phyloP scores from a whole-genome alignment of 2,888 invertebrate genomes.

The Chymomyza caudatula region DNA sequence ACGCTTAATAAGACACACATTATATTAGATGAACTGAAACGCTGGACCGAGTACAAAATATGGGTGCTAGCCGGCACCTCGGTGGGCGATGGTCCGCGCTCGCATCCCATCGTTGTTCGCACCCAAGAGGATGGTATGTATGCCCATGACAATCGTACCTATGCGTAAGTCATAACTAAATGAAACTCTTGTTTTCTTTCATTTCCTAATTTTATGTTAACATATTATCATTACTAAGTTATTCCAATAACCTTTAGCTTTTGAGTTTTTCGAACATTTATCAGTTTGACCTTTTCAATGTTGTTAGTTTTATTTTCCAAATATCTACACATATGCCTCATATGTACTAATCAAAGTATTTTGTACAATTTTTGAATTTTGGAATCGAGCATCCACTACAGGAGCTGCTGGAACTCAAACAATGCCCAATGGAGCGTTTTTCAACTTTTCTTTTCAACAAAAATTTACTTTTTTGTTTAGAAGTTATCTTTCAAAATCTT shows the following conservation, averaged over 20 bases:
- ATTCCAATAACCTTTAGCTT: conserved; percentile 7
- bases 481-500: not conserved
- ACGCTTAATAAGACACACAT: conserved; percentile 89
- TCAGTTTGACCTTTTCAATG: not conserved
- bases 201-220: conserved; percentile 8
- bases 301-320: not conserved
- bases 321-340: conserved; percentile 22
- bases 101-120: conserved; percentile 93
- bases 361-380: conserved; percentile 70
- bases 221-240: not conserved
- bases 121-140: conserved; percentile 99
- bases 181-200: conserved; percentile 31
- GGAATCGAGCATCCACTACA: conserved; percentile 51
- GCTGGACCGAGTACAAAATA: conserved; percentile 97
- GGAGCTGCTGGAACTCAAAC: conserved; percentile 53
- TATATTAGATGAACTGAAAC: conserved; percentile 91
- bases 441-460: conserved; percentile 1
- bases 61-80: conserved; percentile 97
- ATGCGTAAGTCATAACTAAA: conserved; percentile 58
- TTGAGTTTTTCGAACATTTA: not conserved
- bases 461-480: conserved; percentile 17
- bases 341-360: conserved; percentile 56
- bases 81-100: conserved; percentile 96
- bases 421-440: conserved; percentile 49
- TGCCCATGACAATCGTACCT: conserved; percentile 61